Evolutionary conservation across 2,113 vertebrate species (phyloP).

Genomic region (Vidua macroura): DNA sequence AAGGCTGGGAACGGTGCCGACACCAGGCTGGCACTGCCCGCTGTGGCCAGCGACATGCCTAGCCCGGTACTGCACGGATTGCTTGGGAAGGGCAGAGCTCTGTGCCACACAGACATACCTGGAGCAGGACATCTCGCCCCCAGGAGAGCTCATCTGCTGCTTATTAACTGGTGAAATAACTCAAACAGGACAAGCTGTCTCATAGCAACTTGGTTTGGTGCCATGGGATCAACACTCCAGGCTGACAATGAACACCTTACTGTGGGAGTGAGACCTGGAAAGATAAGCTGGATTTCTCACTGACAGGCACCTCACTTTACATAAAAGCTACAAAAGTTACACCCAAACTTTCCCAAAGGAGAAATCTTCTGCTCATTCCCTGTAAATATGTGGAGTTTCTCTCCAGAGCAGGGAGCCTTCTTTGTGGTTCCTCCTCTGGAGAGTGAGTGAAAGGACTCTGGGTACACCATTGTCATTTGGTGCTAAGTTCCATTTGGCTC

Average conservation of each 20-base stretch:
- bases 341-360: neutral
- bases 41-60: slow-evolving; percentile 87
- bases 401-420: too few relatives aligned
- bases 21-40: slow-evolving; percentile 78
- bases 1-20: neutral
- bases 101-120: slow-evolving; percentile 86
- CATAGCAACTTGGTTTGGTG: neutral
- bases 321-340: neutral
- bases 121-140: neutral
- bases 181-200: neutral
- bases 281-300: neutral
- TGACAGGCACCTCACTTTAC: neutral
- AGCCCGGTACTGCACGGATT: slow-evolving; percentile 89
- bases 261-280: neutral
- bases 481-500: neutral
- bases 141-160: neutral
- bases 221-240: neutral
- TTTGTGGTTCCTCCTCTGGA: neutral
- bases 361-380: neutral
- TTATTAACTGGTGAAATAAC: neutral
- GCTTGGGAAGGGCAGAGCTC: slow-evolving; percentile 88
- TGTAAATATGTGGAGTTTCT: neutral
- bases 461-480: neutral
- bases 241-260: neutral
- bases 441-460: neutral